Evolutionary conservation across 2,797 vertebrate species (phyloP).

Genomic region (Platyrinchus mystaceus): DNA sequence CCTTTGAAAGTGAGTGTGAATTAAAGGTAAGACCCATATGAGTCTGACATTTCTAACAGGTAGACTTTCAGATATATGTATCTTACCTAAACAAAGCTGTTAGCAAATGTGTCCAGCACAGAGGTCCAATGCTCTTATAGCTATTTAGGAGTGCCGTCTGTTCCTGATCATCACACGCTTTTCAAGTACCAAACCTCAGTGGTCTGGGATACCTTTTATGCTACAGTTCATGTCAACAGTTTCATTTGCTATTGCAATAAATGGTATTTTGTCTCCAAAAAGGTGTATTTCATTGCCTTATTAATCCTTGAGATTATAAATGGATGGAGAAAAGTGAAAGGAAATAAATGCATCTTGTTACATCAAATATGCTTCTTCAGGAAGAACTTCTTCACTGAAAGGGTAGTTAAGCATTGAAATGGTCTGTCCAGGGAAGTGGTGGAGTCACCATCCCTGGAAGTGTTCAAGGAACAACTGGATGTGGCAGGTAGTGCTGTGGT

Average conservation of each 20-base stretch:
- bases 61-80: neutral
- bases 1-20: neutral
- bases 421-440: neutral
- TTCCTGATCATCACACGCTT: neutral
- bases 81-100: neutral
- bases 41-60: neutral
- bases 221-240: neutral
- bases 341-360: neutral
- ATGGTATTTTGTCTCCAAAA: neutral
- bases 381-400: neutral
- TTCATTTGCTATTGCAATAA: neutral
- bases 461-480: neutral
- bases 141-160: neutral
- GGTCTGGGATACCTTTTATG: neutral
- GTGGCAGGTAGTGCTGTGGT: neutral
- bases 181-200: neutral
- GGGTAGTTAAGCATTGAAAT: neutral
- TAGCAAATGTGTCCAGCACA: neutral
- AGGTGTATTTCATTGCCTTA: neutral
- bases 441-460: neutral
- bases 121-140: neutral
- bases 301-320: neutral
- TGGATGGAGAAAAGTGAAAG: fast-evolving
- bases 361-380: neutral
- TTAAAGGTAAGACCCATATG: neutral